A percentile compares a stretch with the other conserved stretches of the same genome.
Evolutionary conservation across 2,113 vertebrate species (phyloP).

Genomic region (Struthio camelus): DNA sequence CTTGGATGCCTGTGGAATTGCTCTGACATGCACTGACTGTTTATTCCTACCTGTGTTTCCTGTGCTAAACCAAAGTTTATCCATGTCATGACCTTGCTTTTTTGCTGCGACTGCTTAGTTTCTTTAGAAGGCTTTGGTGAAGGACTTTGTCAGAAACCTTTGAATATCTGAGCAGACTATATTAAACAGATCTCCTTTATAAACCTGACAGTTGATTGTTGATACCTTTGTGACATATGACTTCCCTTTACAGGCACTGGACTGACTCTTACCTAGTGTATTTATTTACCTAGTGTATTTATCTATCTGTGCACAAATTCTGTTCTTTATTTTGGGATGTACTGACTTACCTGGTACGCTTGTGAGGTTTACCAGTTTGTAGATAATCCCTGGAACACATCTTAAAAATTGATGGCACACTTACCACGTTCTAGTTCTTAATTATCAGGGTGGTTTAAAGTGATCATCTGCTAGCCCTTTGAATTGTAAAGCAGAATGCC

Average conservation of each 20-base stretch:
- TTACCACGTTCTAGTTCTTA: background rate
- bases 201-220: background rate
- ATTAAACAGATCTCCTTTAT: background rate
- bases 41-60: background rate
- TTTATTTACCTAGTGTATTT: too few species aligned
- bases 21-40: background rate
- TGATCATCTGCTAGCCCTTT: background rate
- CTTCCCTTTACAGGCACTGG: background rate
- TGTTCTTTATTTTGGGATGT: background rate
- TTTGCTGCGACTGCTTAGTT: background rate
- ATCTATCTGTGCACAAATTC: background rate
- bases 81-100: background rate
- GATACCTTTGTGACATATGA: background rate
- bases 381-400: background rate
- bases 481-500: background rate
- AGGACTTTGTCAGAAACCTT: background rate
- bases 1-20: background rate
- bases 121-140: background rate
- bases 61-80: background rate
- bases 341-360: background rate
- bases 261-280: background rate
- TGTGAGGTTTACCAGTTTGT: background rate
- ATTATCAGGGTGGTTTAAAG: background rate
- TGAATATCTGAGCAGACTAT: background rate
- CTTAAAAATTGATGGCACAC: background rate